A percentile compares a stretch with the other conserved stretches of the same genome.
phyloP scores from a whole-genome alignment of 1,140 invertebrate species.

The Cydia strobilella region DNA sequence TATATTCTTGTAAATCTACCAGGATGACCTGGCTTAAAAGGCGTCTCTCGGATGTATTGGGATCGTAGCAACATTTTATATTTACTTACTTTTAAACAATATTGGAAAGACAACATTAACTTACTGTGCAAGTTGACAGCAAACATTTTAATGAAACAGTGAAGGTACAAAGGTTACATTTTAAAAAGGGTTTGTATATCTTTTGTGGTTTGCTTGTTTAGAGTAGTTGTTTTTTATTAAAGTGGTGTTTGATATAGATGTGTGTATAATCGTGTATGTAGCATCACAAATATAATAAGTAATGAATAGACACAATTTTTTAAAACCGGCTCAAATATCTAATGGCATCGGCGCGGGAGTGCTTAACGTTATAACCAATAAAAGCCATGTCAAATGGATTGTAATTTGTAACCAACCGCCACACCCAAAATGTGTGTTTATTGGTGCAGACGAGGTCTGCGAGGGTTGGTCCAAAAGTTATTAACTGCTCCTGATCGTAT shows the following conservation, averaged over 20 bases:
- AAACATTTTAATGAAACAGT: conserved; percentile 68
- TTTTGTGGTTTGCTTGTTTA: conserved; percentile 59
- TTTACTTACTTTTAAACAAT: conserved; percentile 37
- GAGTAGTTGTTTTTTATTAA: conserved; percentile 40
- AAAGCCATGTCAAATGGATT: background rate
- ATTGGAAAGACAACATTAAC: conserved; percentile 51
- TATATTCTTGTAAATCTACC: background rate
- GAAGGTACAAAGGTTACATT: conserved; percentile 60
- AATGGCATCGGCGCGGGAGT: conserved; percentile 13
- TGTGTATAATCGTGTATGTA: conserved; percentile 39
- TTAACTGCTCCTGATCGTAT: no score
- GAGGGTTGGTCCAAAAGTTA: no score
- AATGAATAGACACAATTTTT: background rate
- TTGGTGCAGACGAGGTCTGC: background rate
- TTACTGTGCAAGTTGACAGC: conserved; percentile 72
- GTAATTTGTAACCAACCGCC: background rate
- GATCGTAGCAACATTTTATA: conserved; percentile 3
- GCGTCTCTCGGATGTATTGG: background rate
- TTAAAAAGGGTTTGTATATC: conserved; percentile 78
- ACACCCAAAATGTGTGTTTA: background rate
- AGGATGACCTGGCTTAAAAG: background rate
- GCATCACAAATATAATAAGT: conserved; percentile 35
- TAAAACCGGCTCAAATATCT: conserved; percentile 24
- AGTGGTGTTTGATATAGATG: conserved; percentile 37
- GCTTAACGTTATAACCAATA: background rate